Conservation (phyloP, 2,888 invertebrate species). For the Cephus spinipes region DNA sequence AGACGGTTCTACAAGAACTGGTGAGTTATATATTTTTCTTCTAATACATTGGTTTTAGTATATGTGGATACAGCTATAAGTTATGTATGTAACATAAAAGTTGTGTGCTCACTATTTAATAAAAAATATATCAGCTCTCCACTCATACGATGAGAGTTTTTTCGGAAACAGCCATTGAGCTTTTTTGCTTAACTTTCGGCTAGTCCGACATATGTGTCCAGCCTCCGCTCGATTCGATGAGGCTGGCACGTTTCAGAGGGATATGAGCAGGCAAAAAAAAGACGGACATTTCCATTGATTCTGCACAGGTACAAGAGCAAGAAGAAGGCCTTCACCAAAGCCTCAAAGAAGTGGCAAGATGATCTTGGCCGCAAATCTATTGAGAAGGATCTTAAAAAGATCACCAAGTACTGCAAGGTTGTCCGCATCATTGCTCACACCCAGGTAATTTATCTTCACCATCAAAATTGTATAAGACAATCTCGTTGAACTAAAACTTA, state of each 20-base stretch:
- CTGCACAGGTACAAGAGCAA: constrained; percentile 95
- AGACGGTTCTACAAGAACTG: constrained; percentile 99
- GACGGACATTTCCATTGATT: constrained; percentile 47
- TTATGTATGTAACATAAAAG: constrained; percentile 29
- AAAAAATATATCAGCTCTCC: constrained; percentile 58
- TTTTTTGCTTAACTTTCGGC: constrained; percentile 35
- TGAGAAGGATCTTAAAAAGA: constrained; percentile 96
- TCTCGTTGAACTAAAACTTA: constrained; percentile 1
- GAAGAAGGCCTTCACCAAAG: constrained; percentile 99
- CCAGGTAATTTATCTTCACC: constrained; percentile 74
- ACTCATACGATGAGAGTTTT: constrained; percentile 62
- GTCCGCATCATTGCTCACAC: constrained; percentile 98
- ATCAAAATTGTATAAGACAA: neutral
- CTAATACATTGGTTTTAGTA: constrained; percentile 4
- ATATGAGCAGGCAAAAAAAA: constrained; percentile 26
- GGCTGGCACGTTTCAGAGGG: constrained; percentile 54
- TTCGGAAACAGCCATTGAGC: constrained; percentile 53
- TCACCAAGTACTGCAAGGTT: constrained; percentile 98
- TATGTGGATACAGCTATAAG: neutral
- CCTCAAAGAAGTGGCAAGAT: constrained; percentile 99
- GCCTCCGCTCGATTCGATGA: constrained; percentile 64
- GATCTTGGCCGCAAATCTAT: constrained; percentile 96
- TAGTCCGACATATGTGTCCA: constrained; percentile 54
- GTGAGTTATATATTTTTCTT: constrained; percentile 70
- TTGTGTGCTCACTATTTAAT: neutral